Evolutionary conservation across 2,113 vertebrate genomes (phyloP).

Genomic region (Pitta sordida): DNA sequence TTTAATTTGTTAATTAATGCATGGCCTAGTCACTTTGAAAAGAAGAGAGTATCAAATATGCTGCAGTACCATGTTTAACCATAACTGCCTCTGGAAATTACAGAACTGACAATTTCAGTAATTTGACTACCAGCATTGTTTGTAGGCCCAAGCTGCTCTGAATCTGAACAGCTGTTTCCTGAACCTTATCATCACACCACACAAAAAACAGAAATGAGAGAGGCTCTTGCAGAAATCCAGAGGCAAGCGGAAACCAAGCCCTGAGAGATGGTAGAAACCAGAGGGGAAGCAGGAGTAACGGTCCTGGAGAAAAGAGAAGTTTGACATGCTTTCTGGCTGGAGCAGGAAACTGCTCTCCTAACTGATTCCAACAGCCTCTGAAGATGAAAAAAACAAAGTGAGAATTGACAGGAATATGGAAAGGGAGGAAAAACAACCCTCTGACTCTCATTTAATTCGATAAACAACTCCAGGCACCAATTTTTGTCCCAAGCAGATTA

Average conservation of each 20-base stretch:
- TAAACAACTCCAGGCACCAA: not conserved
- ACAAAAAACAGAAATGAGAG: not conserved
- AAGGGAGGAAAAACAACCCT: not conserved
- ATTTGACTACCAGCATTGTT: not conserved
- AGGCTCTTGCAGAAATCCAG: not conserved
- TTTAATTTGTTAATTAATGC: not conserved
- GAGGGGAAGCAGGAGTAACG: not conserved
- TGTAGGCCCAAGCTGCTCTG: not conserved
- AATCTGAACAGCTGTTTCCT: conserved; percentile 25
- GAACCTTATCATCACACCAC: not conserved
- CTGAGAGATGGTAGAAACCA: not conserved
- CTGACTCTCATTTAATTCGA: not conserved
- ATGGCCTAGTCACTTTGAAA: not conserved
- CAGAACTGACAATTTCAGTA: not conserved
- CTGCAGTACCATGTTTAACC: not conserved
- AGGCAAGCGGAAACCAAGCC: not conserved
- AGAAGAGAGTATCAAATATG: fast-evolving
- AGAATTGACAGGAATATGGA: not conserved
- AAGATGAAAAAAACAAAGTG: not conserved
- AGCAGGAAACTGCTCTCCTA: not conserved
- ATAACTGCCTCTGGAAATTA: not conserved
- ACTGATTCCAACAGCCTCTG: not conserved
- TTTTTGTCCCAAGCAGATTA: not conserved
- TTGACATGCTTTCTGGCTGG: not conserved
- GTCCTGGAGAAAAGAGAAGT: conserved; percentile 5